Percentiles rank a stretch among this genome's conserved stretches.
phyloP scores from a whole-genome alignment of 2,797 vertebrate genomes.

The Masticophis lateralis region DNA sequence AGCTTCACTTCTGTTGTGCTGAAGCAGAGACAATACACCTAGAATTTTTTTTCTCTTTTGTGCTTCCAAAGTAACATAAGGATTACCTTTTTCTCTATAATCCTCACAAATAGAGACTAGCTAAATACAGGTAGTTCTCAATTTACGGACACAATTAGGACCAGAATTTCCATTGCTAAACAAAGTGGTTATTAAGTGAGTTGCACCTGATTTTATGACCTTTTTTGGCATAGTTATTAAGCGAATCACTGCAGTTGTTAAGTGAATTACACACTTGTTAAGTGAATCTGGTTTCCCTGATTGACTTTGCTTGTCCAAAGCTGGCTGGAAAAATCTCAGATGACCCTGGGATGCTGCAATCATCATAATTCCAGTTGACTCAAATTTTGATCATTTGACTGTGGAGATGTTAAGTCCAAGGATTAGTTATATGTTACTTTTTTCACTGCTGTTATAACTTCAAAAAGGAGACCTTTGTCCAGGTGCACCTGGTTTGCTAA shows the following conservation, averaged over 20 bases:
- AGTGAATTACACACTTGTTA: not conserved
- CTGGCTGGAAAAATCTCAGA: not conserved
- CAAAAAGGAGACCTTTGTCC: not conserved
- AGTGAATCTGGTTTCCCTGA: not conserved
- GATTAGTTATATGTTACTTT: not conserved
- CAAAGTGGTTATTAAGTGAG: not conserved
- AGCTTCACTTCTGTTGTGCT: not conserved
- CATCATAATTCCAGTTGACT: not conserved
- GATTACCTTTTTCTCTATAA: not conserved
- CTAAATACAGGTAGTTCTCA: not conserved
- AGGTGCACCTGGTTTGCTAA: too few relatives aligned
- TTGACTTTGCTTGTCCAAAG: not conserved
- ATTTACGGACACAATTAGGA: not conserved
- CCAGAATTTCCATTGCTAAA: not conserved
- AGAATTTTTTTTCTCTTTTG: not conserved
- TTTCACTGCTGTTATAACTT: not conserved
- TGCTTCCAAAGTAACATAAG: not conserved
- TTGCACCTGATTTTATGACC: not conserved
- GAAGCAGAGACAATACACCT: not conserved
- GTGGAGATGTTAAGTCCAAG: not conserved
- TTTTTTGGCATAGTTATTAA: not conserved
- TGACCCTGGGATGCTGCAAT: not conserved
- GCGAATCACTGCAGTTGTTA: not conserved
- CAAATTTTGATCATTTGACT: not conserved
- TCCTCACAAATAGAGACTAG: not conserved